phyloP scores from a whole-genome alignment of 2,797 vertebrate genomes.

The Taeniopygia guttata region DNA sequence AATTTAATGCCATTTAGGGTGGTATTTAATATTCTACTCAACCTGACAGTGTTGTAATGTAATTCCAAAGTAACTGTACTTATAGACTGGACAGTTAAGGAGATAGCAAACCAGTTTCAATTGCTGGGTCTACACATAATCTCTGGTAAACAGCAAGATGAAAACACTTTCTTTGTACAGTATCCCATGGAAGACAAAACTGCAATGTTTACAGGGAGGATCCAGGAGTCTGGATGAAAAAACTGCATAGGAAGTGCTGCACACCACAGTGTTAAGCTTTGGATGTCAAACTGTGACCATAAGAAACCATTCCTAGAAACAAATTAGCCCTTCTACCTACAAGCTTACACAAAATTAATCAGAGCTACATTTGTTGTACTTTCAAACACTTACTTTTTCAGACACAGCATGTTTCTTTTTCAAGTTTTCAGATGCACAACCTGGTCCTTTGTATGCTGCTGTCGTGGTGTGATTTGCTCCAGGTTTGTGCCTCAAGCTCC shows the following conservation, averaged over 20 bases:
- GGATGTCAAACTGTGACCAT: not conserved
- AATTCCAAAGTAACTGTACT: not conserved
- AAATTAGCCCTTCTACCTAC: not conserved
- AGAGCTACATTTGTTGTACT: not conserved
- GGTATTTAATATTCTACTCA: not conserved
- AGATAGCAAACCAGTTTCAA: not conserved
- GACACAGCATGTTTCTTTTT: not conserved
- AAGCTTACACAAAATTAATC: not conserved
- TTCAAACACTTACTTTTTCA: not conserved
- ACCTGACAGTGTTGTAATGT: not conserved
- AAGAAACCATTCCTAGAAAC: not conserved
- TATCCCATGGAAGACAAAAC: not conserved
- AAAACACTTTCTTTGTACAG: not conserved
- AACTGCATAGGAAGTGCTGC: not conserved
- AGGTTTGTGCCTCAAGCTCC: not conserved
- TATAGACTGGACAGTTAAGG: not conserved
- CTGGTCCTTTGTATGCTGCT: not conserved
- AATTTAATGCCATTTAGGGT: not conserved
- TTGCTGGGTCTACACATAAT: not conserved
- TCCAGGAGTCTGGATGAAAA: not conserved
- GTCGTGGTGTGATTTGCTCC: not conserved
- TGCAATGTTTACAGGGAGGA: not conserved
- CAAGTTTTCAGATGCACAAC: not conserved
- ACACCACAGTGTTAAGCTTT: not conserved
- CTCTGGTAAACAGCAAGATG: not conserved